Conservation (phyloP, 2,113 vertebrate species). For the Poeciliopsis turrubarensis region DNA sequence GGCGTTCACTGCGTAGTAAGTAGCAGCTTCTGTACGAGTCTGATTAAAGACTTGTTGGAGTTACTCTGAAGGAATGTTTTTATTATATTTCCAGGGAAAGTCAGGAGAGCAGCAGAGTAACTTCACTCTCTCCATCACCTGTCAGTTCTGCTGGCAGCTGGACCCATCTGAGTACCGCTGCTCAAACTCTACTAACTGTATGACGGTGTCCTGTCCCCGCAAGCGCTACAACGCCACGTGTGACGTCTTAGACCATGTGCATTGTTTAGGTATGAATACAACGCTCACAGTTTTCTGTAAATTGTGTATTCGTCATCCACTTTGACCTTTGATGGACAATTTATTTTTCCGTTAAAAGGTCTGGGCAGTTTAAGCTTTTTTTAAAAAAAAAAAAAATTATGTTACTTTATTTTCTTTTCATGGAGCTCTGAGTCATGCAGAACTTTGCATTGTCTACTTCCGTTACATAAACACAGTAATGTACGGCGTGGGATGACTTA, state of each 20-base stretch:
- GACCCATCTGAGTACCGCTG: constrained; percentile 88
- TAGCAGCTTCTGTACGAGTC: constrained; percentile 36
- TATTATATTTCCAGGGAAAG: constrained; percentile 76
- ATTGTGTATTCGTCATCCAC: background rate
- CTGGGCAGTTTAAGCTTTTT: background rate
- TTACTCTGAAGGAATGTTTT: background rate
- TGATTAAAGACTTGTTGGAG: background rate
- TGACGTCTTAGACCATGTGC: constrained; percentile 87
- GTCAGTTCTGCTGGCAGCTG: constrained; percentile 98
- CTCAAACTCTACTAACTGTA: constrained; percentile 87
- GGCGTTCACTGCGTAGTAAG: constrained; percentile 91
- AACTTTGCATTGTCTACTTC: background rate
- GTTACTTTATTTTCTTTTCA: background rate
- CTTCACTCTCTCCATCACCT: constrained; percentile 87
- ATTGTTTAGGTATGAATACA: constrained; percentile 87
- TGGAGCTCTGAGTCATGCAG: background rate
- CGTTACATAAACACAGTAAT: background rate
- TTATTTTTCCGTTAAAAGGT: background rate
- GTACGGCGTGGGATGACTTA: background rate
- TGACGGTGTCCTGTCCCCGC: constrained; percentile 92
- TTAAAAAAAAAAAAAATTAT: no score
- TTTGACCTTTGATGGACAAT: background rate
- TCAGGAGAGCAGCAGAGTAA: constrained; percentile 78
- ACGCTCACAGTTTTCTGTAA: background rate
- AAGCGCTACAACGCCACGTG: constrained; percentile 89